Conservation (phyloP, 1,140 invertebrate genomes). For the Bradynema listronoti region DNA sequence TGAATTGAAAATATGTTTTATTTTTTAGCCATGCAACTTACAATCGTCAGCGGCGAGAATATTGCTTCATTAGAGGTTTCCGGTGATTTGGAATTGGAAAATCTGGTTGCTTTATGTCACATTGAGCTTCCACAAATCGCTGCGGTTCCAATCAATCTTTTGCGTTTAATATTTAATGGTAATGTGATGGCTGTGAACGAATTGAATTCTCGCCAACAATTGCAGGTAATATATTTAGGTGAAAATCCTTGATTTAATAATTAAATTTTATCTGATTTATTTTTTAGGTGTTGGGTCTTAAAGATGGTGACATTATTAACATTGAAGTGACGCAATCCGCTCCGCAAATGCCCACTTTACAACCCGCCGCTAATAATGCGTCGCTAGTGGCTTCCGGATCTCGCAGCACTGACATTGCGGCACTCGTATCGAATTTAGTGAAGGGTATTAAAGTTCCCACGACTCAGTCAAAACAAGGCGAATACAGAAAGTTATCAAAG, state of each 20-base stretch:
- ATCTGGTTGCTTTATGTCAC: slow-evolving; percentile 11
- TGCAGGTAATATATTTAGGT: neutral
- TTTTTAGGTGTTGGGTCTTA: slow-evolving; percentile 5
- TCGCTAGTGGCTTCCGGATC: neutral
- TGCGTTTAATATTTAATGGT: slow-evolving; percentile 1
- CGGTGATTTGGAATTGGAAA: slow-evolving; percentile 27
- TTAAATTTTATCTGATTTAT: neutral
- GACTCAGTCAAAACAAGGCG: neutral
- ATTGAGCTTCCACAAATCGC: slow-evolving; percentile 17
- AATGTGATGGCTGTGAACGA: neutral
- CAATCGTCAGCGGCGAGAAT: slow-evolving; percentile 18
- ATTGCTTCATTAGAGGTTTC: slow-evolving; percentile 19
- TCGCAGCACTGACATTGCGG: neutral
- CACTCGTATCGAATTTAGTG: slow-evolving; percentile 19
- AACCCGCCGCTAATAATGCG: neutral
- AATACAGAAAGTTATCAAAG: slow-evolving; percentile 8
- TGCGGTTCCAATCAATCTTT: neutral
- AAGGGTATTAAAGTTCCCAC: slow-evolving; percentile 25
- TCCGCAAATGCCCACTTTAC: neutral
- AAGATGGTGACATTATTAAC: slow-evolving; percentile 2
- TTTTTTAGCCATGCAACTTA: slow-evolving; percentile 13
- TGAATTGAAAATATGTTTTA: neutral
- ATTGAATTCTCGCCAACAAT: neutral
- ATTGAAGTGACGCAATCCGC: neutral
- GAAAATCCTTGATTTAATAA: neutral